Evolutionary conservation across 2,888 invertebrate genomes (phyloP).

Genomic region (Cylloceria caligata): DNA sequence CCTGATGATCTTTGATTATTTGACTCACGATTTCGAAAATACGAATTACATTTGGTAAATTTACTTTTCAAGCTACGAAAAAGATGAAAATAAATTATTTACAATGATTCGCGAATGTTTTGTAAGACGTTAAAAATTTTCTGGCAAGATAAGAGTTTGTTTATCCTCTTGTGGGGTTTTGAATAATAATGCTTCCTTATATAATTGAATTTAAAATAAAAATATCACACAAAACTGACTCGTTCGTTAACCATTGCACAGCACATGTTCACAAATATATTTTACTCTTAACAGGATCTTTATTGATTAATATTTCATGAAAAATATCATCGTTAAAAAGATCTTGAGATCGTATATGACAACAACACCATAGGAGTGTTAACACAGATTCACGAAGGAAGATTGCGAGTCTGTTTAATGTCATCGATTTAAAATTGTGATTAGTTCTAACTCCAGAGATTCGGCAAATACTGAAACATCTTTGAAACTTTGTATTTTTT

Average conservation of each 20-base stretch:
- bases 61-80: not conserved
- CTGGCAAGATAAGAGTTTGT: not conserved
- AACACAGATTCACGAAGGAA: no score
- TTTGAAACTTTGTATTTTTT: not conserved
- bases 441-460: not conserved
- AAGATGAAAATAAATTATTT: not conserved
- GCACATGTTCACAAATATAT: no score
- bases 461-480: not conserved
- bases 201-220: no score
- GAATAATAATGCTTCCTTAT: no score
- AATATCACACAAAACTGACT: no score
- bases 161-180: no score
- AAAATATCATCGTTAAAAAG: no score
- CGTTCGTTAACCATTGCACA: no score
- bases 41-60: not conserved
- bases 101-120: not conserved
- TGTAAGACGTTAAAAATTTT: not conserved
- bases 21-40: not conserved
- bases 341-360: no score
- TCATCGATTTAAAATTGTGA: slow-evolving; percentile 14
- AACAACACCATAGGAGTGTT: no score
- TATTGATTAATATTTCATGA: no score
- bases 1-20: not conserved
- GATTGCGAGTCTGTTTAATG: not conserved
- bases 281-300: no score